Percentiles rank a stretch among this genome's conserved stretches.
Conservation (phyloP, 2,888 invertebrate species). For the Noctua janthe region DNA sequence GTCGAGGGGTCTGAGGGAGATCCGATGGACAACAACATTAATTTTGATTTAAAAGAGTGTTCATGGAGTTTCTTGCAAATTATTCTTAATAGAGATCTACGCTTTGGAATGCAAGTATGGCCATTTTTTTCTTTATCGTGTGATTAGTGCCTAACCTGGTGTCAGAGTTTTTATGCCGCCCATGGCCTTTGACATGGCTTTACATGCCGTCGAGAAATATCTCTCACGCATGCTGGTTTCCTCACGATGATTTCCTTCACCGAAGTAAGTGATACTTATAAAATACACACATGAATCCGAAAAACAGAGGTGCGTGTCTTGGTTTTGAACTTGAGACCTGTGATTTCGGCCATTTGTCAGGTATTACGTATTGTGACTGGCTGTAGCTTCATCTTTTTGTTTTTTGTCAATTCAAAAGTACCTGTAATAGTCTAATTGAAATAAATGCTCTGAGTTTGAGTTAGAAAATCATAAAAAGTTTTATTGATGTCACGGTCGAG, state of each 20-base stretch:
- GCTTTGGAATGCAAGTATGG: background rate
- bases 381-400: background rate
- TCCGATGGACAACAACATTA: background rate
- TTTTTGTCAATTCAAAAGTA: background rate
- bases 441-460: background rate
- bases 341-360: background rate
- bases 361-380: background rate
- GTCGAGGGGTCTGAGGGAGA: background rate
- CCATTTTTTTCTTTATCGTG: too few relatives aligned
- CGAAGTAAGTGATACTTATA: too few relatives aligned
- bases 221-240: too few relatives aligned
- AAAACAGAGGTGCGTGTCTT: too few relatives aligned
- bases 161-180: too few relatives aligned
- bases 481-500: background rate
- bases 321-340: too few relatives aligned
- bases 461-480: background rate
- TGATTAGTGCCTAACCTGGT: too few relatives aligned
- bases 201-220: too few relatives aligned
- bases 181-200: too few relatives aligned
- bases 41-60: background rate
- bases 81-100: background rate
- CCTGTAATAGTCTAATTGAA: background rate
- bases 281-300: too few relatives aligned
- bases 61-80: background rate
- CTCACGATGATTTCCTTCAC: too few relatives aligned